Conservation (phyloP, 2,888 invertebrate genomes). For the Phymatocera aterrima region DNA sequence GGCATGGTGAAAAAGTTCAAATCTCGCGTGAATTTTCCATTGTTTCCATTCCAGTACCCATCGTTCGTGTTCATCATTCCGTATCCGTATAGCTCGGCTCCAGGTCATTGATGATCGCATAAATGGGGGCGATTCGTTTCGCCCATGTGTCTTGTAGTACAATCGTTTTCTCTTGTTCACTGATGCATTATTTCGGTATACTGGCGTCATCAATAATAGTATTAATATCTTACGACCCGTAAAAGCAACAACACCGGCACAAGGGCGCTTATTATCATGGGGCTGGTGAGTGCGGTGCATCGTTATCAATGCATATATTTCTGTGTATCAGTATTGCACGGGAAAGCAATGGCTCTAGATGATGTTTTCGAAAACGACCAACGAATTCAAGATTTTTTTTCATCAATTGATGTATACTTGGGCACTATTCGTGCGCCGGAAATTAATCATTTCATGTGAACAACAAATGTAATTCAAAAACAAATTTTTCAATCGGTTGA, state of each 20-base stretch:
- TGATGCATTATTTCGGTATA: background rate
- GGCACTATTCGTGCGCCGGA: too few relatives aligned
- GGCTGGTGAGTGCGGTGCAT: conserved; percentile 33
- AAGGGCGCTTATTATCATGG: background rate
- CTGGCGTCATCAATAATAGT: conserved; percentile 22
- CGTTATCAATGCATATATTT: background rate
- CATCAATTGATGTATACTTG: too few relatives aligned
- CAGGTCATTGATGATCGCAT: conserved; percentile 25
- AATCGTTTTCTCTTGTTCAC: conserved; percentile 24
- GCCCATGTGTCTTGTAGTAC: conserved; percentile 24
- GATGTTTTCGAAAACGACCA: background rate
- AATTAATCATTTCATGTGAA: too few relatives aligned
- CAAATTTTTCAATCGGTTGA: too few relatives aligned
- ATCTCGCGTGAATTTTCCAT: conserved; percentile 39
- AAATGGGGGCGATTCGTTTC: conserved; percentile 40
- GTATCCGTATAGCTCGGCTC: conserved; percentile 1
- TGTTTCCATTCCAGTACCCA: conserved; percentile 11
- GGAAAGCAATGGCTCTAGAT: background rate
- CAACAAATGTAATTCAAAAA: too few relatives aligned
- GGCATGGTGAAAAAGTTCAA: background rate
- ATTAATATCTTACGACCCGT: conserved; percentile 34
- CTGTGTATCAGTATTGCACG: background rate
- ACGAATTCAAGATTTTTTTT: background rate
- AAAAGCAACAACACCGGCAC: conserved; percentile 20
- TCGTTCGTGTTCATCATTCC: conserved; percentile 13